Base-by-base conservation (phyloP, 2,888 invertebrate species). In the Pyrochroa serraticornis region DNA sequence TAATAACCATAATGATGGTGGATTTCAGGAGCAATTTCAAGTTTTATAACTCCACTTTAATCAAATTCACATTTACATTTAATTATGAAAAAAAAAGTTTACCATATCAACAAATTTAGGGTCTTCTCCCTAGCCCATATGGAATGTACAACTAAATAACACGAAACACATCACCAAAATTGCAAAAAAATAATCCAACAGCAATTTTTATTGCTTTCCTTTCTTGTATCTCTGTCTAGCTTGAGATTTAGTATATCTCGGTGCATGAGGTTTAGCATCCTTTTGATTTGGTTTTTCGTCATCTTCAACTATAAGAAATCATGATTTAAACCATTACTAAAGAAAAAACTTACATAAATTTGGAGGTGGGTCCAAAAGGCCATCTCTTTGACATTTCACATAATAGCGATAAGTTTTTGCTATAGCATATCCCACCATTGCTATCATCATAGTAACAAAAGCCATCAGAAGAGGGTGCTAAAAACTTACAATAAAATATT, bases 391-490 rank as follows among this genome's bases (percentile, higher is more conserved):
- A 64, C 80, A 79, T 67, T 81, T 82, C 7, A 81, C 73, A 66
- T 83, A 84, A 65, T 82, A 83, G 37, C 84, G 80, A 66, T 80
- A 82, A 2, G 75, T 81, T 75, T 85, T 86, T 13, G 89, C 89
- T 57, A 87, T 79, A 33, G 82, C 84, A 81, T 87, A 90, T 12
- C 90, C 89, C 33, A 87, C 67, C 69, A 86, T 83, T 1, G 90
- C 84, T 57, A 90, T 81, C 7, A 85, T 82, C 58, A 91, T 85
- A 44, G 89, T 86, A 67, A 89, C 82, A 57, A 87, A 81, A 38
- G 87, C 85, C 89, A 90, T 90, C 58, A 88, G 80, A 46, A 89
- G 75, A 44, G 90, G 90, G 82, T 90, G 85, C 88, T 90, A 79
- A 56, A 83, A 82, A 50, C 34, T 12, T 36, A 41, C 13, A 46